Conservation (phyloP, 2,113 vertebrate genomes). For the Sinocyclocheilus grahami region DNA sequence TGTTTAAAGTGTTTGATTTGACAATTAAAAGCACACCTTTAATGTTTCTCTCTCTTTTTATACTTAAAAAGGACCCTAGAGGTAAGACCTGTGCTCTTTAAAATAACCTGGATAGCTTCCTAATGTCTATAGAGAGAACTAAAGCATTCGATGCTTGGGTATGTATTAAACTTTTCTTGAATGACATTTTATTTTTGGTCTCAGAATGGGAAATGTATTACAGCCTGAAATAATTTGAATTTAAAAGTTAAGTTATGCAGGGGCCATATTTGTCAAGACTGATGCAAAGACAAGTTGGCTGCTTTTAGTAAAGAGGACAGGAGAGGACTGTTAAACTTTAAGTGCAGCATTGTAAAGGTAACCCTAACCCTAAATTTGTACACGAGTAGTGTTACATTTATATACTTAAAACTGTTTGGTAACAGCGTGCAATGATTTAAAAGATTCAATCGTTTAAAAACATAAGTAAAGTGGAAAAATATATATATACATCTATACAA, state of each 20-base stretch:
- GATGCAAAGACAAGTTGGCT: conserved; percentile 86
- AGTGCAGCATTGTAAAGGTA: conserved; percentile 96
- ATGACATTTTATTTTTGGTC: conserved; percentile 70
- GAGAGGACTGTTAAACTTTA: conserved; percentile 97
- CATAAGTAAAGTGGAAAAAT: conserved; percentile 53
- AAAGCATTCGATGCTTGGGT: conserved; percentile 82
- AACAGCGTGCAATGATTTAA: conserved; percentile 82
- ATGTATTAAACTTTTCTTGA: conserved; percentile 81
- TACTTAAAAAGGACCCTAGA: conserved; percentile 85
- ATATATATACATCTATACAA: conserved; percentile 52
- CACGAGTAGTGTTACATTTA: conserved; percentile 84
- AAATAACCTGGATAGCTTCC: conserved; percentile 84
- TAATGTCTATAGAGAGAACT: conserved; percentile 81
- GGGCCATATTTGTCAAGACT: conserved; percentile 80
- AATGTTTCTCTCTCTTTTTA: conserved; percentile 84
- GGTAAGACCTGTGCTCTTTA: conserved; percentile 81
- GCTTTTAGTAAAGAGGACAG: conserved; percentile 89
- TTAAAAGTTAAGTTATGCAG: conserved; percentile 92
- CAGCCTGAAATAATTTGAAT: conserved; percentile 88
- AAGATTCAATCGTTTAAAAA: conserved; percentile 70
- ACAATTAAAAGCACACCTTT: conserved; percentile 81
- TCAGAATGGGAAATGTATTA: conserved; percentile 76
- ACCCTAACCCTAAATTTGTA: conserved; percentile 91
- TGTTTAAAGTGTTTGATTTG: conserved; percentile 77
- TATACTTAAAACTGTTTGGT: conserved; percentile 84